Percentiles rank a stretch among this genome's conserved stretches.
Evolutionary conservation across 2,797 vertebrate genomes (phyloP).

Genomic region (Notamacropus eugenii): DNA sequence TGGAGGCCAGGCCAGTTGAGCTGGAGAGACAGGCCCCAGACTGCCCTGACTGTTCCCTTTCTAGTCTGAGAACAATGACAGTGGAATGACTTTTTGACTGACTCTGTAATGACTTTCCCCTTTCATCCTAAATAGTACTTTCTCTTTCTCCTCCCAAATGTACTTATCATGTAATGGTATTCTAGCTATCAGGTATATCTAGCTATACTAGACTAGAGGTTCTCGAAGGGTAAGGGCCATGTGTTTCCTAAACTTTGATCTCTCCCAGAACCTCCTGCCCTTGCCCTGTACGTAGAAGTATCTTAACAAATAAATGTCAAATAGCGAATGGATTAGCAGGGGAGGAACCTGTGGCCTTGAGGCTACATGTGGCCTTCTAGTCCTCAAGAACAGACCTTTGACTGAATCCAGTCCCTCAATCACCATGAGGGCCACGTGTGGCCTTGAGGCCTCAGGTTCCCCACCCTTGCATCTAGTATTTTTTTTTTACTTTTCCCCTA

Average conservation of each 20-base stretch:
- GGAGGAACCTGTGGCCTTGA: no score
- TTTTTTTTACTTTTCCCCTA: no score
- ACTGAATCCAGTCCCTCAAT: no score
- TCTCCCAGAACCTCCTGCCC: not conserved
- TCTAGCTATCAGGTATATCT: not conserved
- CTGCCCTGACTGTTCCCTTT: constrained; percentile 60
- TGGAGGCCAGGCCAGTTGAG: constrained; percentile 45
- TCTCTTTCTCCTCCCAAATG: not conserved
- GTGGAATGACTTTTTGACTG: not conserved
- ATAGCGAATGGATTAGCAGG: not conserved
- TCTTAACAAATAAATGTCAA: not conserved
- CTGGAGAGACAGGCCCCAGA: constrained; percentile 69
- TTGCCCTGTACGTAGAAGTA: not conserved
- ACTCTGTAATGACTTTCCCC: not conserved
- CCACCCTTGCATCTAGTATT: no score
- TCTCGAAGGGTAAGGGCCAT: not conserved
- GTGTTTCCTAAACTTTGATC: not conserved
- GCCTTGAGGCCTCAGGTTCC: no score
- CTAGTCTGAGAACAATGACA: not conserved
- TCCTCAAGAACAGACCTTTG: no score
- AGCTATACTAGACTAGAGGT: not conserved
- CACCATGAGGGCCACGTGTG: no score
- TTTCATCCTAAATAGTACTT: not conserved
- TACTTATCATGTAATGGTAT: not conserved
- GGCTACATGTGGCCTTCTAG: no score